Conservation (phyloP, 2,888 invertebrate species). For the Torymus aiolomorphi region DNA sequence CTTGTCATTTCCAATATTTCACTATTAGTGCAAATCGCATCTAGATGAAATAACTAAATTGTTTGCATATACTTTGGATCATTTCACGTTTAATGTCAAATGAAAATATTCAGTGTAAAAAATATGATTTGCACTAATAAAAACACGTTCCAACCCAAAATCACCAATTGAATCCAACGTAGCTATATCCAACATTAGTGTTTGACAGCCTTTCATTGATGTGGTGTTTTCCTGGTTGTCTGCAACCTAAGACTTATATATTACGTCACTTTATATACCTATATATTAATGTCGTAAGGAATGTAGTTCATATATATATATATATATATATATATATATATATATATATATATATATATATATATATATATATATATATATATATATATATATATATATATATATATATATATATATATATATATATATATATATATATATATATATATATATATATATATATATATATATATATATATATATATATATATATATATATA, state of each 20-base stretch:
- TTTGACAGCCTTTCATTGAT: constrained; percentile 71
- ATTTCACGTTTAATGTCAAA: too few species aligned
- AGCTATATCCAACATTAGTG: constrained; percentile 69
- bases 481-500: constrained; percentile 54
- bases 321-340: constrained; percentile 55
- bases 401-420: constrained; percentile 53
- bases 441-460: constrained; percentile 52
- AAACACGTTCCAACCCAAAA: constrained; percentile 18
- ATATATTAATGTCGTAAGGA: constrained; percentile 71
- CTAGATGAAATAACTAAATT: too few species aligned
- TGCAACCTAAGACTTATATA: constrained; percentile 63
- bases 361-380: constrained; percentile 56
- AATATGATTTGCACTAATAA: constrained; percentile 42
- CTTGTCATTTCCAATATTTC: constrained; percentile 2
- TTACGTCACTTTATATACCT: constrained; percentile 60
- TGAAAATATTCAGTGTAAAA: too few species aligned
- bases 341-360: constrained; percentile 47
- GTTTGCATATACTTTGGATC: too few species aligned
- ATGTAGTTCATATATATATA: constrained; percentile 65
- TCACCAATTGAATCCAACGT: constrained; percentile 60
- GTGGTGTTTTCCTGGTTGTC: constrained; percentile 71
- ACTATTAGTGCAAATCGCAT: constrained; percentile 39
- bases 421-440: constrained; percentile 53
- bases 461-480: constrained; percentile 53
- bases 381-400: constrained; percentile 52